Percentiles rank a stretch among this genome's conserved stretches.
These are phyloP conservation scores for Clostera curtula DNA, from an alignment of 2,888 invertebrate species.

Conservation along the genomic window DNA sequence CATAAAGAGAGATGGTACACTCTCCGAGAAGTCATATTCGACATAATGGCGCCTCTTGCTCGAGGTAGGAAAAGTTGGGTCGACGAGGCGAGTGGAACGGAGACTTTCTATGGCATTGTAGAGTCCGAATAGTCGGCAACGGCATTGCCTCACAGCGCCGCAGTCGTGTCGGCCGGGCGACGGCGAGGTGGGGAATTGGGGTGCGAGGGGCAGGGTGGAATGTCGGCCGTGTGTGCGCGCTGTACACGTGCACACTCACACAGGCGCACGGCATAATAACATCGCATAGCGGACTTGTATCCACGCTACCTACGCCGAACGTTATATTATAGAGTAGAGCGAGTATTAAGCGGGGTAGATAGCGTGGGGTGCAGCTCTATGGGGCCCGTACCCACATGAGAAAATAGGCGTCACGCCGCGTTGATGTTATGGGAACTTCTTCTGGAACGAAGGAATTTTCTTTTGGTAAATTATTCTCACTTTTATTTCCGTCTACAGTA, in stretches of 20 bases:
- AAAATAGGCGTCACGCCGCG: slow-evolving; percentile 15
- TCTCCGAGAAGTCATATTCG: slow-evolving; percentile 31
- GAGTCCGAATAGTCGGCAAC: slow-evolving; percentile 66
- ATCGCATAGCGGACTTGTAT: slow-evolving; percentile 61
- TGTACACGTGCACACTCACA: slow-evolving; percentile 44
- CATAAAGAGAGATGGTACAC: slow-evolving; percentile 47
- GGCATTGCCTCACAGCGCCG: slow-evolving; percentile 68
- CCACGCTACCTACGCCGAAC: slow-evolving; percentile 55
- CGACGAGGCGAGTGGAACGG: slow-evolving; percentile 63
- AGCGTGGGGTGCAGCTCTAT: slow-evolving; percentile 52
- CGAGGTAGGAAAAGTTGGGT: slow-evolving; percentile 68
- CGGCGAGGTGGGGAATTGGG: slow-evolving; percentile 28
- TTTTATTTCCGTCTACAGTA: too few relatives aligned
- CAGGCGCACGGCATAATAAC: slow-evolving; percentile 45
- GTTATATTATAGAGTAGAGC: slow-evolving; percentile 42
- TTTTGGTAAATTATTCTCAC: too few relatives aligned
- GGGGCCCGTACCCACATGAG: slow-evolving; percentile 30
- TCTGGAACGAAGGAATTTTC: slow-evolving; percentile 6
- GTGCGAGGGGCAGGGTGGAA: slow-evolving; percentile 23
- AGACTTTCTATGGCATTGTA: slow-evolving; percentile 74
- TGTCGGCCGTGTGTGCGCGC: slow-evolving; percentile 31
- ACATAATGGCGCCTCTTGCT: slow-evolving; percentile 46
- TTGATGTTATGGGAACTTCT: slow-evolving; percentile 11
- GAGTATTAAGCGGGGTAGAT: slow-evolving; percentile 55
- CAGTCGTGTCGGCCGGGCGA: slow-evolving; percentile 54